phyloP scores from a whole-genome alignment of 2,113 vertebrate species.

The Girardinichthys multiradiatus region DNA sequence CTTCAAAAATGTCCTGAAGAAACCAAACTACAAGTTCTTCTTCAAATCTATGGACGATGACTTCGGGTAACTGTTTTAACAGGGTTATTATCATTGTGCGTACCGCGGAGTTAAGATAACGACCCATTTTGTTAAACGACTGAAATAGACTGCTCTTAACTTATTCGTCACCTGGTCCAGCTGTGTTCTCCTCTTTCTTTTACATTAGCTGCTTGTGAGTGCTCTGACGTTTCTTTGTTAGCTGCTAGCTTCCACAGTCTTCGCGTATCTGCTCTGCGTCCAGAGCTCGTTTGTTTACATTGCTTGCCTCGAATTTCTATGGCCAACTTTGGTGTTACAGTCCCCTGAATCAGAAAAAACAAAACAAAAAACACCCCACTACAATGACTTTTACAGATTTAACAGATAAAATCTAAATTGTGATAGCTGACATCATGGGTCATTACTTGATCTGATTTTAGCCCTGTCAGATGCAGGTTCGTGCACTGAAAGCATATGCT shows the following conservation, averaged over 20 bases:
- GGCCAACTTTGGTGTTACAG: conserved; percentile 57
- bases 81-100: conserved; percentile 46
- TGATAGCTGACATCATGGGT: not conserved
- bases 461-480: conserved; percentile 13
- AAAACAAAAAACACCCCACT: too few relatives aligned
- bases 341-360: not conserved
- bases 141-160: not conserved
- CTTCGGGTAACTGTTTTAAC: conserved; percentile 86
- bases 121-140: not conserved
- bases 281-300: conserved; percentile 75
- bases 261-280: conserved; percentile 60
- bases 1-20: conserved; percentile 95
- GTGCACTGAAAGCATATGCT: conserved; percentile 36
- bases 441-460: not conserved
- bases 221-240: conserved; percentile 71
- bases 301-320: conserved; percentile 31
- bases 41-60: conserved; percentile 99
- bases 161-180: not conserved
- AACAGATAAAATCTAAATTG: not conserved
- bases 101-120: not conserved
- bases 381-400: not conserved
- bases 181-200: conserved; percentile 26
- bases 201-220: conserved; percentile 35
- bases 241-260: conserved; percentile 54
- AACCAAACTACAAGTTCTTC: conserved; percentile 97